Evolutionary conservation across 2,888 invertebrate species (phyloP), one percentile per base, ranked within the genome.

Genomic region (Nomada ferruginata): DNA sequence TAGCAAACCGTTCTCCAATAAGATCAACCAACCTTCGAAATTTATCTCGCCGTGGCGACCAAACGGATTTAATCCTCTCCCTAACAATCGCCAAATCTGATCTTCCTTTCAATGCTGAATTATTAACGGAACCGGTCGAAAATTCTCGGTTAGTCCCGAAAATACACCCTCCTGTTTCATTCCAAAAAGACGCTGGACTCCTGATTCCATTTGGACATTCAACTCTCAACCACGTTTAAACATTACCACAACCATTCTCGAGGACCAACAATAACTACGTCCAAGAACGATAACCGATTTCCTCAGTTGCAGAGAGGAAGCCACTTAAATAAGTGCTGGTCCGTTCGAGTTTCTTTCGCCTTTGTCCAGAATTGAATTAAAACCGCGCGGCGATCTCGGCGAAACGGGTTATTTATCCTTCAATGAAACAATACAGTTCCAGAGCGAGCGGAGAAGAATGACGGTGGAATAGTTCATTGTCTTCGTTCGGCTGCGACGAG

Each of bases 121-220:
- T 85, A 86, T 86, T 86, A 86, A 85, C 85, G 61, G 69, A 77
- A 75, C 70, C 66, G 63, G 13, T 52, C 52, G 13, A 74, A 85
- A 86, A 61, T 83, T 77, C 77, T 29, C 55, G 20, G 63, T 57
- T 68, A 63, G 18, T 47, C 29, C 18, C 18, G 9, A 13, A 55
- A 42, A 69, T 77, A 79, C 72, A 78, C 76, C 57, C 74, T 20
- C 47, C 11, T 13, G 5, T 20, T 18, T 11, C 15, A 23, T 11
- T 65, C 71, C 44, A 7, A 13, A 69, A 63, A 69, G 59, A 50
- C 64, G 66, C 65, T 77, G 76, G 77, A 83, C 85, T 79, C 70
- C 70, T 68, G 75, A 79, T 68, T 64, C 69, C 52, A n/a, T 44
- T 42, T 55, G 53, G 77, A 55, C 64, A 52, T 64, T 77, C 66